Conservation (phyloP, 1,140 invertebrate genomes). For the Nasonia vitripennis region DNA sequence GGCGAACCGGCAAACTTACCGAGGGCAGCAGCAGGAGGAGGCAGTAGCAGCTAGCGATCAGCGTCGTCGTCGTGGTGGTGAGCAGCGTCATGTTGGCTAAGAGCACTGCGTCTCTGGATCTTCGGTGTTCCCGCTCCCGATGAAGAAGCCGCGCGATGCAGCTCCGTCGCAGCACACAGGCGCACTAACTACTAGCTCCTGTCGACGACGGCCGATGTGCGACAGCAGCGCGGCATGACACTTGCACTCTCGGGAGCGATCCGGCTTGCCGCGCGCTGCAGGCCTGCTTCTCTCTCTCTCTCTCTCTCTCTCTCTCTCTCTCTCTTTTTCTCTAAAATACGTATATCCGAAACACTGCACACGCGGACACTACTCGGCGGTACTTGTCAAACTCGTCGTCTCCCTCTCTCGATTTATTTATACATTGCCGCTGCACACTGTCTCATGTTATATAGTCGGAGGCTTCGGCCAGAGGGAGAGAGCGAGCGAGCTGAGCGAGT, state of each 20-base stretch:
- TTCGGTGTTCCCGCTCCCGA: background rate
- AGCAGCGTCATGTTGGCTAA: conserved; percentile 57
- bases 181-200: conserved; percentile 26
- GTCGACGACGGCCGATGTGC: conserved; percentile 17
- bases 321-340: too few species aligned
- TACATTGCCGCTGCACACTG: background rate
- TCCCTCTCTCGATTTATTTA: background rate
- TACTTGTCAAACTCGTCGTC: background rate
- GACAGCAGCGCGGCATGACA: conserved; percentile 38
- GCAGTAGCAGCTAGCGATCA: conserved; percentile 43
- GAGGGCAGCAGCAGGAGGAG: conserved; percentile 7
- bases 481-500: background rate
- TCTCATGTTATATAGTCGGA: background rate
- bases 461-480: background rate
- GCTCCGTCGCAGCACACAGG: background rate
- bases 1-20: conserved; percentile 1
- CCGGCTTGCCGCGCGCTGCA: too few species aligned
- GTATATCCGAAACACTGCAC: conserved; percentile 29
- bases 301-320: too few species aligned
- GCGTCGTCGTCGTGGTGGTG: conserved; percentile 61
- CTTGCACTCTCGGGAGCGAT: conserved; percentile 17
- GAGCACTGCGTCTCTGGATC: conserved; percentile 51
- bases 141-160: background rate
- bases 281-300: too few species aligned
- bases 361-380: conserved; percentile 26